These are phyloP conservation scores for Steinernema khuongi DNA, from an alignment of 1,140 invertebrate genomes.

Conservation along the genomic window DNA sequence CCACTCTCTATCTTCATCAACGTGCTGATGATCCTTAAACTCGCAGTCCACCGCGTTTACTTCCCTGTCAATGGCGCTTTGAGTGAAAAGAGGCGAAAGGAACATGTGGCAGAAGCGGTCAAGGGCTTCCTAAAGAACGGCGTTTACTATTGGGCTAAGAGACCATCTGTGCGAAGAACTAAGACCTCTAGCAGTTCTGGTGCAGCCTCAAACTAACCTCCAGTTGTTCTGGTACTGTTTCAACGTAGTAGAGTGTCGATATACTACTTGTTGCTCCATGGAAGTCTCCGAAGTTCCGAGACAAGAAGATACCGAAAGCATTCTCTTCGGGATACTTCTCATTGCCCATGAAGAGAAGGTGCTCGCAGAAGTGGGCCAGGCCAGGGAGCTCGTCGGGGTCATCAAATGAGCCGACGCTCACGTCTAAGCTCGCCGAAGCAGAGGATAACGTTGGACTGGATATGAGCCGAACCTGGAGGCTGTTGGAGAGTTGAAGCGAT, in stretches of 20 bases:
- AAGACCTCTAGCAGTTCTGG: no score
- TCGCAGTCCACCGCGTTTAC: constrained; percentile 92
- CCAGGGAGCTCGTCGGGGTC: constrained; percentile 79
- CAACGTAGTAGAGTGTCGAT: no score
- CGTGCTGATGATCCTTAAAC: constrained; percentile 84
- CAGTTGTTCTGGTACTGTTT: no score
- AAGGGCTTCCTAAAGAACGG: constrained; percentile 30
- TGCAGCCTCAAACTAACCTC: no score
- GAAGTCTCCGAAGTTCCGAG: no score
- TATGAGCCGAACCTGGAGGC: no score
- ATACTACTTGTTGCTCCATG: no score
- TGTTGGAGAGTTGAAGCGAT: no score
- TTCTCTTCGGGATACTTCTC: constrained; percentile 84
- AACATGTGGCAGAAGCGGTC: constrained; percentile 88
- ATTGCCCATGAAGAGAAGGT: constrained; percentile 92
- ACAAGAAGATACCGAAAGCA: constrained; percentile 71
- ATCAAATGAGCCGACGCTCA: constrained; percentile 68
- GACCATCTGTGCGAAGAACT: no score
- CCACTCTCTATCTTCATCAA: constrained; percentile 77
- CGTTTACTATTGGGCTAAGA: no score
- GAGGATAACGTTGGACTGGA: no score
- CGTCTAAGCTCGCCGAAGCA: no score
- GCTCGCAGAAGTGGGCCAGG: constrained; percentile 91
- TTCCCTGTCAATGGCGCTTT: constrained; percentile 80
- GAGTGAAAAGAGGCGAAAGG: constrained; percentile 80